Conservation (phyloP, 2,797 vertebrate species). For the Cryptoblepharus egeriae region DNA sequence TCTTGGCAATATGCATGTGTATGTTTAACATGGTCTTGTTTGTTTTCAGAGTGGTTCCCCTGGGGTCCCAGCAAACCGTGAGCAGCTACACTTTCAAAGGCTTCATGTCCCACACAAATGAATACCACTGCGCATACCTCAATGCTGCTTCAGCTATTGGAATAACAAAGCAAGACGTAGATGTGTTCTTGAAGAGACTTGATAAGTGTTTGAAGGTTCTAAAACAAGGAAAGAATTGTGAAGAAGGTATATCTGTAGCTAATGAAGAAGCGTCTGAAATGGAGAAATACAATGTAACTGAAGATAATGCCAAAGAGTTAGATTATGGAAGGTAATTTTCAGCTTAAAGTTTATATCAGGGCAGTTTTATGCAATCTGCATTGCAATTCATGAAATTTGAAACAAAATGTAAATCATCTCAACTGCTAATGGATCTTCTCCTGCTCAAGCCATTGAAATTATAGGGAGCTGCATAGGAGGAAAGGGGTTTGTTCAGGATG, state of each 20-base stretch:
- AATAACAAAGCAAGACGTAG: slow-evolving; percentile 89
- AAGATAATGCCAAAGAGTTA: slow-evolving; percentile 27
- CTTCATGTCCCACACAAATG: slow-evolving; percentile 92
- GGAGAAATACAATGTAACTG: slow-evolving; percentile 36
- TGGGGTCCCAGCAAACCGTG: slow-evolving; percentile 86
- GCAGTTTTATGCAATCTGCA: slow-evolving; percentile 27
- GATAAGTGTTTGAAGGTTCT: slow-evolving; percentile 90
- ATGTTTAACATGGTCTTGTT: slow-evolving; percentile 44
- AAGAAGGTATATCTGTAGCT: slow-evolving; percentile 37
- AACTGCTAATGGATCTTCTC: no score
- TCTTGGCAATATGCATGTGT: background rate
- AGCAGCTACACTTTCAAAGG: slow-evolving; percentile 90
- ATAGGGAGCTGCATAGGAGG: background rate
- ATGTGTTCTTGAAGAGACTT: slow-evolving; percentile 90
- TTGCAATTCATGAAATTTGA: slow-evolving; percentile 19
- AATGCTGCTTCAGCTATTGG: slow-evolving; percentile 95
- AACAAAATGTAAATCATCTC: slow-evolving; percentile 16
- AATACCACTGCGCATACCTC: slow-evolving; percentile 92
- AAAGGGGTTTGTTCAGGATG: background rate
- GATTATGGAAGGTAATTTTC: background rate
- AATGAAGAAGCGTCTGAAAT: slow-evolving; percentile 38
- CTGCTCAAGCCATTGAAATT: background rate
- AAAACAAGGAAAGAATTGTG: slow-evolving; percentile 77
- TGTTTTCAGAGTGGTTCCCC: slow-evolving; percentile 87
- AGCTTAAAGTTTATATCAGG: slow-evolving; percentile 10